Percentiles rank a stretch among this genome's conserved stretches.
Conservation (phyloP, 2,113 vertebrate species). For the Melospiza melodia region DNA sequence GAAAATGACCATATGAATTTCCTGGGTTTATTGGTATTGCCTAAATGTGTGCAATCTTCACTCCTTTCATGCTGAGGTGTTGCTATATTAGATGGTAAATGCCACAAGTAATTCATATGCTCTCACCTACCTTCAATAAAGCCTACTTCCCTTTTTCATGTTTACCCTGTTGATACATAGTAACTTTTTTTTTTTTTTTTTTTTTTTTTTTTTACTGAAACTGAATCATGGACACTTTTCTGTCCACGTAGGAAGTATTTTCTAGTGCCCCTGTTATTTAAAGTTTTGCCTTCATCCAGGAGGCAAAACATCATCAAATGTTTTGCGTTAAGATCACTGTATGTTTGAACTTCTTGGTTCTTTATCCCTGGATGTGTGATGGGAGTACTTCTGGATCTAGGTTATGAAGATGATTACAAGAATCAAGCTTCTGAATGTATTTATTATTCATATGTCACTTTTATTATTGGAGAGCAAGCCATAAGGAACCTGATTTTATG, state of each 20-base stretch:
- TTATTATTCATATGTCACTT: not conserved
- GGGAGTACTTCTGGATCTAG: not conserved
- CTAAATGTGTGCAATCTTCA: not conserved
- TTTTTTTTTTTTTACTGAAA: not conserved
- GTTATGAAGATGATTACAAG: not conserved
- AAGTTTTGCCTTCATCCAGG: not conserved
- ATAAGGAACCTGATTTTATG: not conserved
- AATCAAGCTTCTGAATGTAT: not conserved
- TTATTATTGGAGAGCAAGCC: not conserved
- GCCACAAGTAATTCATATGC: not conserved
- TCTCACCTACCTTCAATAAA: not conserved
- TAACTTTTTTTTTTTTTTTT: not conserved
- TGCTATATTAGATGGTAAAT: not conserved
- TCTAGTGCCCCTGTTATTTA: not conserved
- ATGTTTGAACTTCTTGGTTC: not conserved
- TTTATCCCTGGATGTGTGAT: not conserved
- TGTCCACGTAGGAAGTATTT: not conserved
- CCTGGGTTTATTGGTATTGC: not conserved
- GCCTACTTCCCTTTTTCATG: not conserved
- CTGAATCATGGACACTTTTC: rapidly evolving
- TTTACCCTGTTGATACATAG: not conserved
- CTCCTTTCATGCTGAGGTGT: not conserved
- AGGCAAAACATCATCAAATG: not conserved
- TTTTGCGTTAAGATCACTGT: not conserved
- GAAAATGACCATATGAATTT: not conserved